Evolutionary conservation across 2,113 vertebrate genomes (phyloP).

Genomic region (Spilogale gracilis): DNA sequence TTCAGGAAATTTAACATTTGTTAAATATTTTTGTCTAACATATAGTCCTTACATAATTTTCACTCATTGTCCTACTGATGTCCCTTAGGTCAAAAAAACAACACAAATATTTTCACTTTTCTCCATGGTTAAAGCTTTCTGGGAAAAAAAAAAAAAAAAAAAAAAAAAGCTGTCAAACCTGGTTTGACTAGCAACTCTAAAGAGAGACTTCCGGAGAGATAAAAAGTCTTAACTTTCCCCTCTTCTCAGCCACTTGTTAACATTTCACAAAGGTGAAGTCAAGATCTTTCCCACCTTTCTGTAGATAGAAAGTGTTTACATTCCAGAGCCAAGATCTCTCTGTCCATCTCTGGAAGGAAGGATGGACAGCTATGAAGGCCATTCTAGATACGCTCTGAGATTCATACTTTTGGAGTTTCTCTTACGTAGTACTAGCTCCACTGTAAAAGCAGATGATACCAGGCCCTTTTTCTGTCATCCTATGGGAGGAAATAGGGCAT

Average conservation of each 20-base stretch:
- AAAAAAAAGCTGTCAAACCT: neutral
- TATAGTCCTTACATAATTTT: neutral
- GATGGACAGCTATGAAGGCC: neutral
- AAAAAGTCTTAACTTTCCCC: neutral
- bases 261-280: neutral
- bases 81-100: neutral
- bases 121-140: neutral
- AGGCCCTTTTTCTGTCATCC: neutral
- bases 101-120: neutral
- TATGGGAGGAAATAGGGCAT: neutral
- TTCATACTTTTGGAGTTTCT: conserved; percentile 43
- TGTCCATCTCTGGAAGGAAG: neutral
- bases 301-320: neutral
- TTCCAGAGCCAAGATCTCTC: neutral
- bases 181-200: neutral
- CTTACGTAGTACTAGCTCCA: neutral
- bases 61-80: neutral
- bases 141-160: too few relatives aligned
- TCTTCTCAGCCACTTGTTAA: neutral
- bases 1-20: conserved; percentile 41
- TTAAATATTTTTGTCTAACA: neutral
- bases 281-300: neutral
- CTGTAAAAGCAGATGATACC: neutral
- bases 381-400: neutral
- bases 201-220: neutral